phyloP scores from a whole-genome alignment of 2,113 vertebrate genomes.

The Phrynosoma blainvillii region DNA sequence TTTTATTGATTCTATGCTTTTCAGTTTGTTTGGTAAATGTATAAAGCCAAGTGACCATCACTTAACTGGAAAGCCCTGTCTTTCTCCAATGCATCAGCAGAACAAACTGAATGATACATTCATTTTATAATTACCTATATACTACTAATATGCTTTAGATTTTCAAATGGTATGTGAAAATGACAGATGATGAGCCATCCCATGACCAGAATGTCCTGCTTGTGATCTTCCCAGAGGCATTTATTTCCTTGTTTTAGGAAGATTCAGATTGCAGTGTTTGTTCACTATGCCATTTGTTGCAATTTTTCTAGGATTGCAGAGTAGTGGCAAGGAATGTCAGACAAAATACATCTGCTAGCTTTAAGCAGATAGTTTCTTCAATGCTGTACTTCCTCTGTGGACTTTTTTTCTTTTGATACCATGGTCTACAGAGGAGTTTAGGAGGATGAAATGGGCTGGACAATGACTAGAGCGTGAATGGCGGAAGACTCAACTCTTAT shows the following conservation, averaged over 20 bases:
- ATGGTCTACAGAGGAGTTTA: no score
- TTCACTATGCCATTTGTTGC: no score
- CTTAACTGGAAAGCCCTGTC: not conserved
- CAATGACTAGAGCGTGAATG: no score
- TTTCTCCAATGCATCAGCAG: not conserved
- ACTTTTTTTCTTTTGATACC: no score
- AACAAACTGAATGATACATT: not conserved
- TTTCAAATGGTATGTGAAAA: not conserved
- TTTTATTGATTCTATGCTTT: fast-evolving
- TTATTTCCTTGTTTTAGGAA: not conserved
- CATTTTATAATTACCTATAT: not conserved
- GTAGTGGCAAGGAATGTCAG: no score
- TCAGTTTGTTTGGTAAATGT: not conserved
- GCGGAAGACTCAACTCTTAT: no score
- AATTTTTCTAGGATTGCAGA: no score
- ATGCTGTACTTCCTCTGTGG: no score
- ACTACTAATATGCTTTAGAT: not conserved
- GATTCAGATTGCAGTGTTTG: not conserved
- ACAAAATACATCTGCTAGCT: no score
- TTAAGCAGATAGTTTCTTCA: no score
- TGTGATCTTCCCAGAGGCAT: not conserved
- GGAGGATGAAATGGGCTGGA: no score
- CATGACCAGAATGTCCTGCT: not conserved
- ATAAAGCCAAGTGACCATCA: not conserved
- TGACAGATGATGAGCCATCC: not conserved